Conservation (phyloP, 2,113 vertebrate genomes). For the Poicephalus gulielmi region DNA sequence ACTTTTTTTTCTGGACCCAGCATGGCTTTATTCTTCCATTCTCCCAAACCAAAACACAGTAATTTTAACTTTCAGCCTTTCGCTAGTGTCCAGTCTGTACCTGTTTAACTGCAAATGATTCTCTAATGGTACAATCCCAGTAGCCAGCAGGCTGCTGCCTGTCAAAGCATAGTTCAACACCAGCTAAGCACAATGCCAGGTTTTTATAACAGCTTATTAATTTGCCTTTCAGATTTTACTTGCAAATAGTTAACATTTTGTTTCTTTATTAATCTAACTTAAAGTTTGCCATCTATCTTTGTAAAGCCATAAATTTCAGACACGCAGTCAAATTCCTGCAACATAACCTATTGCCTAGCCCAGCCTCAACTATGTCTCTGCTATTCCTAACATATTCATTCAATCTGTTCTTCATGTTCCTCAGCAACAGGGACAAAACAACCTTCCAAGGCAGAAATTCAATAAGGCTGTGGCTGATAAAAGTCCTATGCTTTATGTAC, state of each 20-base stretch:
- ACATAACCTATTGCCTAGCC: not conserved
- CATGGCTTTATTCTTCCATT: not conserved
- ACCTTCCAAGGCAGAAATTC: not conserved
- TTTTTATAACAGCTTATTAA: not conserved
- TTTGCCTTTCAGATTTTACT: not conserved
- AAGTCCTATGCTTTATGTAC: not conserved
- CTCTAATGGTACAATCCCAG: not conserved
- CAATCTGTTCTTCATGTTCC: not conserved
- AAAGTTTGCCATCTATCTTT: not conserved
- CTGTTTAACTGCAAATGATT: not conserved
- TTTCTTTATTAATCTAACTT: not conserved
- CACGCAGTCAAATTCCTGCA: not conserved
- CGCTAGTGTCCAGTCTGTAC: not conserved
- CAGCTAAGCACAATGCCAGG: not conserved
- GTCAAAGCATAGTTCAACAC: not conserved
- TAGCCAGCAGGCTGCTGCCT: not conserved
- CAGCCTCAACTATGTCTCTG: not conserved
- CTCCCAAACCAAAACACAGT: not conserved
- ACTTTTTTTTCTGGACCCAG: not conserved
- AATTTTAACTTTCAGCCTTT: not conserved
- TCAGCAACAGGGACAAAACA: not conserved
- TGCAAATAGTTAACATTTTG: not conserved
- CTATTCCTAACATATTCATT: not conserved
- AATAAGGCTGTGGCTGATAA: not conserved
- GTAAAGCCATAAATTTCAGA: not conserved